Evolutionary conservation across 2,888 invertebrate genomes (phyloP), one percentile per base, ranked within the genome.

Genomic region (Apantesis nais): DNA sequence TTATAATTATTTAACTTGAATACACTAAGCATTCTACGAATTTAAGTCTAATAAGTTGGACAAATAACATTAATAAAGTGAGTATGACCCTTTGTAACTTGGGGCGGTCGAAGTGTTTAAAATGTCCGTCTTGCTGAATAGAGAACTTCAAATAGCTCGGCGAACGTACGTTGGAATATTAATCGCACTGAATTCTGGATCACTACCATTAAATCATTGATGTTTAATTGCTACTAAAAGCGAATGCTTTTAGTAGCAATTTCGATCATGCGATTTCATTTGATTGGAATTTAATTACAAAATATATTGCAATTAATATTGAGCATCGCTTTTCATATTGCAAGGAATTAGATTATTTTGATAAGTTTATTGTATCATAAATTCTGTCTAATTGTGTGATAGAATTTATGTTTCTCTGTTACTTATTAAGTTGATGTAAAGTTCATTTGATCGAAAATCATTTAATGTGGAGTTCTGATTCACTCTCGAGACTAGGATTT

Each of bases 111-210:
- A 74, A 77, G 66, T 66, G 48, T 70, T 55, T 70, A 72, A 77
- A 81, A 78, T 73, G 67, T 70, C 75, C 73, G 75, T 73, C 80
- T 81, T 73, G 66, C 71, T 68, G 75, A 80, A 83, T 82, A 75
- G 80, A 76, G 75, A 73, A 75, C 78, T 81, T 81, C 72, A 74
- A 78, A 82, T 82, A 78, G 80, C 74, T 22, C 77, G 67, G 74
- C 75, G 68, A 77, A 73, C 74, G 79, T 80, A 77, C 83, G 70
- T 72, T 78, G 75, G 74, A 80, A 83, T 84, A 86, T 86, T 86
- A 88, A 89, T 88, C 82, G 80, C 76, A 70, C 68, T 75, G 75
- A 79, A 80, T 82, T 80, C 79, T 78, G 73, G 72, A 80, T 76
- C 62, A 76, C 62, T 77, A 67, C 80, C 74, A 83, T 83, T 85